These are phyloP conservation scores for Ceyx cyanopectus DNA, from an alignment of 2,113 vertebrate species.

Conservation along the genomic window DNA sequence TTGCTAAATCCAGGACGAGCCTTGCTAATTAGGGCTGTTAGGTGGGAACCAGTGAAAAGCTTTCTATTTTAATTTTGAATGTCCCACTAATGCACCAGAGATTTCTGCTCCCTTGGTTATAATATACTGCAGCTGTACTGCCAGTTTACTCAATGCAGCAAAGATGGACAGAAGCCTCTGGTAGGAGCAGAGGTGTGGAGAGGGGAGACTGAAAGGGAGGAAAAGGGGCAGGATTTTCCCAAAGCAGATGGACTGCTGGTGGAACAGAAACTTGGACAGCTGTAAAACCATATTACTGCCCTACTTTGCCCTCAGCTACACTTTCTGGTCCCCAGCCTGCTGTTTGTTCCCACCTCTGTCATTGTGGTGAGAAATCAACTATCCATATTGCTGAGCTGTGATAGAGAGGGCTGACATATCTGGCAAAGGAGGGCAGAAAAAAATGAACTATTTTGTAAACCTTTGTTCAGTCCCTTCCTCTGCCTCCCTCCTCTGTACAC, in stretches of 20 bases:
- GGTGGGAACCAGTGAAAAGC: background rate
- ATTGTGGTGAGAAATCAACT: conserved; percentile 25
- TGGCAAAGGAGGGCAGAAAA: conserved; percentile 25
- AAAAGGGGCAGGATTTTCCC: background rate
- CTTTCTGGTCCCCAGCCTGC: background rate
- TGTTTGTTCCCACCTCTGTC: conserved; percentile 38
- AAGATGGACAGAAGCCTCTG: background rate
- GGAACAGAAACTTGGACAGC: background rate
- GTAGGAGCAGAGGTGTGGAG: background rate
- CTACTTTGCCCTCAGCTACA: background rate
- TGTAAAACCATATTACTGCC: conserved; percentile 1
- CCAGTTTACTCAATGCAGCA: background rate
- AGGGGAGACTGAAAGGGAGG: background rate
- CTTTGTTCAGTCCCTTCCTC: background rate
- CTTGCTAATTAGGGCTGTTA: background rate
- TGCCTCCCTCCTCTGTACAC: background rate
- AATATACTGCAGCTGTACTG: background rate
- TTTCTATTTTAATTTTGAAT: conserved; percentile 18
- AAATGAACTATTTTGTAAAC: conserved; percentile 51
- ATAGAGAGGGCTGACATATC: conserved; percentile 2
- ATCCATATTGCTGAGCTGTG: background rate
- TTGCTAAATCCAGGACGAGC: background rate
- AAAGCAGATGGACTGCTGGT: background rate
- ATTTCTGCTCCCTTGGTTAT: background rate
- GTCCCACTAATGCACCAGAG: background rate